Conservation (phyloP, 2,888 invertebrate genomes). For the Saturnia japonica region DNA sequence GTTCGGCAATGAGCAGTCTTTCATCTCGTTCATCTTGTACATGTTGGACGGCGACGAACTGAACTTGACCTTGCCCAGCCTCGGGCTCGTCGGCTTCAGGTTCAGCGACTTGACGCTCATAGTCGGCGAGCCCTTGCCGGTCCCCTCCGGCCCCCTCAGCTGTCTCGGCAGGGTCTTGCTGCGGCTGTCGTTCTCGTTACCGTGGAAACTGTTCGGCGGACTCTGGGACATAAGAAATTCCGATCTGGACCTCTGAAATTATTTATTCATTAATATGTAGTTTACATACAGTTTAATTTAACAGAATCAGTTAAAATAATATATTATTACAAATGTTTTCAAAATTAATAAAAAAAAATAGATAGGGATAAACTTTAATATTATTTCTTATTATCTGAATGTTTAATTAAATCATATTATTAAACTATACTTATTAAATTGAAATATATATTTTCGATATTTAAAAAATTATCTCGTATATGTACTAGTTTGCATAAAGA, state of each 20-base stretch:
- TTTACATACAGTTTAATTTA: constrained; percentile 1
- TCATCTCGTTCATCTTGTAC: constrained; percentile 45
- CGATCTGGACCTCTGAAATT: constrained; percentile 72
- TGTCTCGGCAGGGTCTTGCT: constrained; percentile 49
- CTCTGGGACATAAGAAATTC: constrained; percentile 71
- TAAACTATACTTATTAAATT: no score
- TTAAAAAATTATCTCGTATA: no score
- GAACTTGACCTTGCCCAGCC: constrained; percentile 48
- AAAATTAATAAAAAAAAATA: background rate
- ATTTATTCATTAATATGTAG: constrained; percentile 15
- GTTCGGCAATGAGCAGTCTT: constrained; percentile 23
- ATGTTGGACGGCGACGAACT: constrained; percentile 59
- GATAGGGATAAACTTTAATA: background rate
- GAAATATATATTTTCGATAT: no score
- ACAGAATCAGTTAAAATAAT: background rate
- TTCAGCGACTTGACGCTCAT: constrained; percentile 52
- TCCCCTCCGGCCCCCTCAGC: constrained; percentile 18
- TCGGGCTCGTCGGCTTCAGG: constrained; percentile 46
- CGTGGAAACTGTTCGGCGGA: constrained; percentile 54
- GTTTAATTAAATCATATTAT: no score
- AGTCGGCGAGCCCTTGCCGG: constrained; percentile 49
- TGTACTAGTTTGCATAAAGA: no score
- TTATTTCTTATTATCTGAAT: no score
- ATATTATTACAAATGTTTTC: background rate
- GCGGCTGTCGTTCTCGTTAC: constrained; percentile 28